Evolutionary conservation across 1,140 invertebrate species (phyloP).

Genomic region (Heliothis virescens): DNA sequence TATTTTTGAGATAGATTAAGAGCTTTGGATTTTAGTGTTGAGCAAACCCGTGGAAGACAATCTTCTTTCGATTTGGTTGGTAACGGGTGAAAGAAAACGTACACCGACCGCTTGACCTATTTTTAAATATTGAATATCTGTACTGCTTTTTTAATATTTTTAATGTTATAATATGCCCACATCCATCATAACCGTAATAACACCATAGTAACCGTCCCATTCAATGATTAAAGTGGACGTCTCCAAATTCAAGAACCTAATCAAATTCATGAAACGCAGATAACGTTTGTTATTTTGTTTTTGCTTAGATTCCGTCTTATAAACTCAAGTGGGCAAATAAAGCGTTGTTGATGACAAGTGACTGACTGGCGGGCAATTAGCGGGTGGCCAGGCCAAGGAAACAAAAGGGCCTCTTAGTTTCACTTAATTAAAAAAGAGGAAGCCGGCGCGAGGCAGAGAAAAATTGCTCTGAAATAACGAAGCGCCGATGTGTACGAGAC

Average conservation of each 20-base stretch:
- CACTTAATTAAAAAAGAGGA: constrained; percentile 79
- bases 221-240: not conserved
- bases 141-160: too few species aligned
- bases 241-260: not conserved
- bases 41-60: too few species aligned
- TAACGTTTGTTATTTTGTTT: constrained; percentile 39
- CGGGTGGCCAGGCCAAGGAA: constrained; percentile 57
- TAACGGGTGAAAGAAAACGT: too few species aligned
- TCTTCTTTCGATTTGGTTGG: too few species aligned
- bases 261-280: constrained; percentile 25
- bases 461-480: constrained; percentile 61
- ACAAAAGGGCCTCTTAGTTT: constrained; percentile 77
- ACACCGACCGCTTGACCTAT: too few species aligned
- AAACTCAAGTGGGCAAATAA: constrained; percentile 73
- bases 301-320: constrained; percentile 63
- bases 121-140: too few species aligned
- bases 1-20: not conserved
- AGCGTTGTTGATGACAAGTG: constrained; percentile 74
- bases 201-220: not conserved
- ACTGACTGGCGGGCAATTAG: constrained; percentile 79
- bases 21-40: too few species aligned
- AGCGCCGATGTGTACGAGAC: constrained; percentile 20
- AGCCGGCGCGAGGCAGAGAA: constrained; percentile 57
- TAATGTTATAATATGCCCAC: too few species aligned
- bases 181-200: too few species aligned